Percentiles rank a stretch among this genome's conserved stretches.
Evolutionary conservation across 2,888 invertebrate genomes (phyloP).

Genomic region (Gastracanthus pulcherrimus): DNA sequence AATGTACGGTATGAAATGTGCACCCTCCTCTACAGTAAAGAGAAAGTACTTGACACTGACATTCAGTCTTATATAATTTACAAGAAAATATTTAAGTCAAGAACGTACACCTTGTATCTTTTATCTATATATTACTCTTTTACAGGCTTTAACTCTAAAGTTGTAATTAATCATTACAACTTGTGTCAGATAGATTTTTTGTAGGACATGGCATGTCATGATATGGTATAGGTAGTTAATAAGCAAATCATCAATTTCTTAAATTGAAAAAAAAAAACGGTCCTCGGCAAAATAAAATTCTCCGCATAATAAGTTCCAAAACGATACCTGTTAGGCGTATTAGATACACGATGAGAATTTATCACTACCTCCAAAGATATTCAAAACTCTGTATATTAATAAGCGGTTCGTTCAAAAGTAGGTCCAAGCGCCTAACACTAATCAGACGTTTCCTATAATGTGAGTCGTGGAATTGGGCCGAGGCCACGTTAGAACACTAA

Average conservation of each 20-base stretch:
- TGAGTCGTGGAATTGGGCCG: no score
- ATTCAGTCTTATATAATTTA: slow-evolving; percentile 11
- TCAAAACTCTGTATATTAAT: no score
- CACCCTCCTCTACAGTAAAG: neutral
- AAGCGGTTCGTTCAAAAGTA: no score
- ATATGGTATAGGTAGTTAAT: no score
- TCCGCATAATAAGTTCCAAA: neutral
- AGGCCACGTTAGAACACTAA: no score
- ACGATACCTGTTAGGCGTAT: neutral
- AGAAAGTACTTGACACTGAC: slow-evolving; percentile 2
- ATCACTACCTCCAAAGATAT: no score
- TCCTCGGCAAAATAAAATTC: neutral
- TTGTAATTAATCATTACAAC: neutral
- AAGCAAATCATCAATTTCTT: neutral
- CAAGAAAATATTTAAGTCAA: neutral
- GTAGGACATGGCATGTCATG: no score
- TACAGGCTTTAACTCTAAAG: neutral
- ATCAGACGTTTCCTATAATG: no score
- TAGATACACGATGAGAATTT: neutral
- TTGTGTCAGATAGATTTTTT: no score
- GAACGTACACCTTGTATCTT: no score
- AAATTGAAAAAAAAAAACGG: neutral
- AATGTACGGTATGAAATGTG: neutral
- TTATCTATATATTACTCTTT: neutral
- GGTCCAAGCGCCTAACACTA: no score